Evolutionary conservation across 2,888 invertebrate genomes (phyloP), one percentile per base, ranked within the genome.

Genomic region (Poecilobothrus nobilitatus): DNA sequence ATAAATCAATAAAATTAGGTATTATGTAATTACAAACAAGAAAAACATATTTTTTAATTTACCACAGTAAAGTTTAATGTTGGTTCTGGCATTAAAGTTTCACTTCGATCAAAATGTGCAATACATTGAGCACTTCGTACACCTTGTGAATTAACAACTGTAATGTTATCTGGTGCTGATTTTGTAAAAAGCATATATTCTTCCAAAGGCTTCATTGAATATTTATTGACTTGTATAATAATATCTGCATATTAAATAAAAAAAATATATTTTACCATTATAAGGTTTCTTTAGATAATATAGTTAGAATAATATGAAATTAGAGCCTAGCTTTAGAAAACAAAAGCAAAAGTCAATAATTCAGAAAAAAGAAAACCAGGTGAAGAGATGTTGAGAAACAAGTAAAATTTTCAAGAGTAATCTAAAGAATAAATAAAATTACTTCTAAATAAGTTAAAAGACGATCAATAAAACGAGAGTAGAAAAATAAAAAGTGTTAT

Each of bases 131-230:
- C 92, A 77, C 92, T 92, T 70, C 93, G 84, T 0, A 94, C 91
- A 0, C 94, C 94, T 74, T 91, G 91, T 1, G 92, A 89, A 78
- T 92, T 92, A 15, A 92, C 91, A n/a, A 92, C 93, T 70, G 92
- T 89, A 27, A 94, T 91, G 73, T 91, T 91, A 78, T 93, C 91
- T 27, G 91, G 88, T 68, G 90, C 91, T 18, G 89, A 89, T 75
- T 91, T 91, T 5, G 92, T 92, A 79, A 92, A 94, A n/a, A 93
- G 82, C 93, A 94, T 94, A 80, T 94, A 94, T 76, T 94, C 94
- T 80, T 94, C 94, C 66, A 95, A 80, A 0, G 95, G 94, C 76
- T 92, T 92, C 91, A 95, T 93, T 69, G 85, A 84, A 73, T 89
- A 86, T 70, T 89, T 89, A 78, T 94, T 93, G 70, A 95, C 89